Base-by-base conservation (phyloP, 2,888 invertebrate genomes). In the Aphidius colemani region DNA sequence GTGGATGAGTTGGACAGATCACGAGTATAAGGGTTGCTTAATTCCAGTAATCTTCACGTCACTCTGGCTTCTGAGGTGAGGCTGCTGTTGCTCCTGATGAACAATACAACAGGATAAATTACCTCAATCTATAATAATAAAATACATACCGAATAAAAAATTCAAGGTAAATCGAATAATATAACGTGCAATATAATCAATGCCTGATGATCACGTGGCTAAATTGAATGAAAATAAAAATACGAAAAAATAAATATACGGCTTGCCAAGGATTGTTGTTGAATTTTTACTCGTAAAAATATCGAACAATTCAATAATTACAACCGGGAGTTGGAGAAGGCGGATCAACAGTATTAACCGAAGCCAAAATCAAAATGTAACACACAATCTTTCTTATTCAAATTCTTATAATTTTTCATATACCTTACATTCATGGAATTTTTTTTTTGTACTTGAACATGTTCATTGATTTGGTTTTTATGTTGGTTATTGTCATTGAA, bases 21-120 rank as follows among this genome's bases (percentile, higher is more conserved):
- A 51, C 18, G 46, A 58, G 57, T 63, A 67, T 65, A 67, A 68
- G 67, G 69, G 68, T 68, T 63, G 68, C 64, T 80, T 80, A 82
- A 81, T 81, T 80, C 80, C 75, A 76, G 80, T 81, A 81, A 81
- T 82, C 79, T 77, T 75, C 76, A 75, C 77, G 75, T 78, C 78
- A 76, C 74, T 72, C 71, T 71, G 69, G 78, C 81, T 80, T 76
- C 76, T 75, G 75, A 75, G 71, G 64, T 59, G 4, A 30, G 30
- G 3, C 30, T 30, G 30, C 30, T 30, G 18, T 18, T 18, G 30
- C 30, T 30, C 5, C 30, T 30, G 30, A 30, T 30, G 30, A 30
- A 30, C 30, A 30, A 30, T 30, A 4, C 30, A 30, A 30, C 30
- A 30, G 30, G 30, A 30, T 30, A 30, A 30, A 30, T 30, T 30